Base-by-base conservation (phyloP, 2,888 invertebrate genomes). In the Ochropleura leucogaster region DNA sequence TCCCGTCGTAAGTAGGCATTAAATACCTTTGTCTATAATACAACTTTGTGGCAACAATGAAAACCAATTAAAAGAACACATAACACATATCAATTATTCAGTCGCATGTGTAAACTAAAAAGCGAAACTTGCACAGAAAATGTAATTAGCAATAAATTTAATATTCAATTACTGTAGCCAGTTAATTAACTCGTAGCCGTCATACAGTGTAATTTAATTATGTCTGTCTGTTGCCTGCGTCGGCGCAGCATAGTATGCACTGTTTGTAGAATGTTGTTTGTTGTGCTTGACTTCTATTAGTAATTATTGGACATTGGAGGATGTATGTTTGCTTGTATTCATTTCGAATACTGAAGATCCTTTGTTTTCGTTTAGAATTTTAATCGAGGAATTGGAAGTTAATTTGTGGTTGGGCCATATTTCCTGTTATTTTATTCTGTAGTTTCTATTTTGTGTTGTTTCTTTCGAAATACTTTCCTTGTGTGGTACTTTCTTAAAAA, bases 61-160 rank as follows among this genome's bases (percentile, higher is more conserved):
- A 72, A 83, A 65, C 60, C n/a, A 76, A 72, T 79, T 63, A 79
- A 57, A 53, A 68, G 70, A 75, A 76, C 20, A 69, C 62, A 78
- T 66, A 72, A 75, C 42, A 46, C 30, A n/a, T 73, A 65, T 68
- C 20, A 68, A 74, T 74, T 78, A 74, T 77, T 74, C 51, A 47
- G 12, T 63, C 46, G 30, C 62, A 66, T 44, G 75, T 80, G 59
- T 72, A 72, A 65, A 65, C 59, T 60, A 64, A 59, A 74, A 68
- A 74, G 76, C 72, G 86, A 72, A 75, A 72, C 55, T 74, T 44
- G 46, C 42, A 67, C 59, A 85, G 79, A 77, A 83, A 70, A 74
- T 62, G 85, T 92, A 93, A 94, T 94, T 92, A 93, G 91, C 91
- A 91, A 93, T 95, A 95, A 94, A 95, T 95, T 93, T 91, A 91